Evolutionary conservation across 2,797 vertebrate species (phyloP).

Genomic region (Distichodus sexfasciatus): DNA sequence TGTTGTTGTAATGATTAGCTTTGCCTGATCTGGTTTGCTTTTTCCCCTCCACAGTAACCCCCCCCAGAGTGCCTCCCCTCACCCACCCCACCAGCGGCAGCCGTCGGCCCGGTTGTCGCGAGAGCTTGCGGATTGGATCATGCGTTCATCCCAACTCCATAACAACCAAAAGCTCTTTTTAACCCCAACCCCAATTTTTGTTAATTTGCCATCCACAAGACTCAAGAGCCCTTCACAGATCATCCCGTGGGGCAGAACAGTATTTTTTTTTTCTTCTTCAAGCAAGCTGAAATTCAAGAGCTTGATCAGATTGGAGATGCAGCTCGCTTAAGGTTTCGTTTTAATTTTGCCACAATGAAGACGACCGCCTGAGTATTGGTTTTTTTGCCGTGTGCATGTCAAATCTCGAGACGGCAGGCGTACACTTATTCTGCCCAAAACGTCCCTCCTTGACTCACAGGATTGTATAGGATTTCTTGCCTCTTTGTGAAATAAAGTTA

Average conservation of each 20-base stretch:
- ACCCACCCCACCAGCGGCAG: conserved; percentile 19
- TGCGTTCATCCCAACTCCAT: conserved; percentile 45
- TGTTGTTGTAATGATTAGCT: too few species aligned
- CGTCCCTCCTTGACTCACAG: conserved; percentile 19
- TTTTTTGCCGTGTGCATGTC: conserved; percentile 52
- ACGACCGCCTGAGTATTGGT: conserved; percentile 44
- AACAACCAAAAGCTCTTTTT: conserved; percentile 45
- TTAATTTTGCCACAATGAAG: conserved; percentile 11
- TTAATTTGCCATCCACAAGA: conserved; percentile 27
- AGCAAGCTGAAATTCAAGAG: conserved; percentile 34
- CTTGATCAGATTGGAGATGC: conserved; percentile 15
- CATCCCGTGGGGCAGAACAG: conserved; percentile 20
- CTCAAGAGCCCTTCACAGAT: conserved; percentile 21
- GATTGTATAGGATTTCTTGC: conserved; percentile 56
- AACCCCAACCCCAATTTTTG: conserved; percentile 15
- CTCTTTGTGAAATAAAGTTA: conserved; percentile 48
- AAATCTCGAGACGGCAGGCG: conserved; percentile 38
- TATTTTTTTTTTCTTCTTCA: too few species aligned
- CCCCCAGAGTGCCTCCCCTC: conserved; percentile 18
- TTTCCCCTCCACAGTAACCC: conserved; percentile 40
- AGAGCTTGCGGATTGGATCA: conserved; percentile 40
- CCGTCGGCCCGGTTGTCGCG: conserved; percentile 27
- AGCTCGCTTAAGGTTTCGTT: conserved; percentile 29
- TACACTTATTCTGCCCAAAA: conserved; percentile 41
- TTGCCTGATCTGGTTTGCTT: not conserved